Percentiles rank a stretch among this genome's conserved stretches.
These are phyloP conservation scores for Lamprotornis superbus DNA, from an alignment of 2,113 vertebrate genomes.

Conservation along the genomic window DNA sequence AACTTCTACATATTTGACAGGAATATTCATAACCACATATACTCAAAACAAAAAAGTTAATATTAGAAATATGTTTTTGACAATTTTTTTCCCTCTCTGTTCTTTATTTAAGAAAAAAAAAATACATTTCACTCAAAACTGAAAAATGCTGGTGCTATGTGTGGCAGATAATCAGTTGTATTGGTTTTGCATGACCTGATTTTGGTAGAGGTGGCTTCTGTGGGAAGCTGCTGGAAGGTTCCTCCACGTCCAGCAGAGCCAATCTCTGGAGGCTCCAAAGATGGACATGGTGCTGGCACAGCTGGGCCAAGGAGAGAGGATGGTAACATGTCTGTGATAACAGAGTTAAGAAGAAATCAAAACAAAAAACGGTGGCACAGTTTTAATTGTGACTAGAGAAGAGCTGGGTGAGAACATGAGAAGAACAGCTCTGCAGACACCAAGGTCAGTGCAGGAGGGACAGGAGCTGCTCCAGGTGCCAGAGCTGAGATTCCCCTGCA, in stretches of 20 bases:
- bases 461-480: neutral
- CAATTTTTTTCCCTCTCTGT: neutral
- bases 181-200: neutral
- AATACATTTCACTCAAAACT: neutral
- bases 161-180: neutral
- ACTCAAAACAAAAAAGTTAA: neutral
- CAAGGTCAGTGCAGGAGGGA: neutral
- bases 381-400: neutral
- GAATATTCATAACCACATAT: neutral
- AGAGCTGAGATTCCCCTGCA: neutral
- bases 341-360: neutral
- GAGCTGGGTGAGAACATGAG: fast-evolving
- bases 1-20: neutral
- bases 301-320: neutral
- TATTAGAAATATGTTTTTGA: neutral
- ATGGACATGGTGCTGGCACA: neutral
- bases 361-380: neutral
- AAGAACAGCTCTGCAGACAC: neutral
- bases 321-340: neutral
- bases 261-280: neutral
- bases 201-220: neutral
- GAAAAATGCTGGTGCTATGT: neutral
- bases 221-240: neutral
- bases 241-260: neutral
- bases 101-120: neutral